Evolutionary conservation across 2,888 invertebrate species (phyloP).

Genomic region (Dorcus hopei): DNA sequence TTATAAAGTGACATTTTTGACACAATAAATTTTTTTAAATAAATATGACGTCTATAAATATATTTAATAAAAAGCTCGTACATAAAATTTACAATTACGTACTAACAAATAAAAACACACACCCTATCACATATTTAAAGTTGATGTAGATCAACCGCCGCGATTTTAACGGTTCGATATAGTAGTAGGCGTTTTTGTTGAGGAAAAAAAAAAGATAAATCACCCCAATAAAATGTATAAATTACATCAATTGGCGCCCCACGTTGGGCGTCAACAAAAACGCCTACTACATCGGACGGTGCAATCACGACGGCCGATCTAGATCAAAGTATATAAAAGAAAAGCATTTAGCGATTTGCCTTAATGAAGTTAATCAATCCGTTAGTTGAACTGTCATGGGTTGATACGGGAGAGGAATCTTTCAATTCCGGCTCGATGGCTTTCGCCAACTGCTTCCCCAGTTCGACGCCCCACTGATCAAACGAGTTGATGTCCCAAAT

Average conservation of each 20-base stretch:
- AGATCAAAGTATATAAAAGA: background rate
- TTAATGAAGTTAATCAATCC: slow-evolving; percentile 96
- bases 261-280: no score
- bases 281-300: no score
- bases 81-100: no score
- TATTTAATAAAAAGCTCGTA: no score
- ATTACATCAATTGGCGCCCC: no score
- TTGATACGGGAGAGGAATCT: slow-evolving; percentile 61
- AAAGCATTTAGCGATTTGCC: slow-evolving; percentile 47
- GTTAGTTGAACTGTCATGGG: slow-evolving; percentile 95
- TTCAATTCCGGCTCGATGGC: slow-evolving; percentile 94
- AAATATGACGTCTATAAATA: background rate
- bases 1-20: slow-evolving; percentile 17
- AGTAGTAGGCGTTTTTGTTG: no score
- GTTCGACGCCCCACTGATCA: slow-evolving; percentile 99
- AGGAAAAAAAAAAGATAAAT: no score
- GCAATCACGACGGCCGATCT: no score
- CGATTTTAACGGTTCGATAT: no score
- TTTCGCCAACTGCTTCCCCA: slow-evolving; percentile 97
- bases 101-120: no score
- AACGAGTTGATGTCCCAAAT: slow-evolving; percentile 99
- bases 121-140: no score
- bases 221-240: no score
- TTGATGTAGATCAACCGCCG: background rate
- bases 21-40: slow-evolving; percentile 21